Evolutionary conservation across 2,797 vertebrate species (phyloP), one percentile per base, ranked within the genome.

Genomic region (Microcaecilia unicolor): DNA sequence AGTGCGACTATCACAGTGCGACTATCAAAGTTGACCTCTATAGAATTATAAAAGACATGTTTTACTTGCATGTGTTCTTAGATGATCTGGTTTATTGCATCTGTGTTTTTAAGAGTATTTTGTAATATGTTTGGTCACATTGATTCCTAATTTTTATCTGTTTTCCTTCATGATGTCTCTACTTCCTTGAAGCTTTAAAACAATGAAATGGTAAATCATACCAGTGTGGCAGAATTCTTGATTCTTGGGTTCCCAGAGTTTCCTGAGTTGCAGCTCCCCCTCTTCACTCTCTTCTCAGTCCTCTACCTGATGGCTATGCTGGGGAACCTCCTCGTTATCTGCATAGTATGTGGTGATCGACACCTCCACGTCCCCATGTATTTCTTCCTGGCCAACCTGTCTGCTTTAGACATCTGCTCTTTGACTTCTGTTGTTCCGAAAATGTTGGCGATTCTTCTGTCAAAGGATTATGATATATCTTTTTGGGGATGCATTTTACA

Each of bases 361-460:
- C 6, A 41, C n/a, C 42, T 59, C 28, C 44, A 41, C 21, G 46
- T 49, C 0, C 59, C 56, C 15, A 57, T 58, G 51, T 61, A 59
- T 42, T 61, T 56, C 44, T 66, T 69, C 21, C 55, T 61, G 44
- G 54, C 44, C 1, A 22, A 50, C 0, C 32, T 58, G 22, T 64
- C 62, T 0, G 31, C 42, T 0, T 38, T 55, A 3, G 60, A 70
- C 46, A 63, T 25, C 9, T 58, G 51, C 36, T 66, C 58, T 28
- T 58, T 50, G 0, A 30, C 52, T 8, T 52, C 48, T 18, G 45
- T 70, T 19, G 61, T 44, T 0, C 57, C 45, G 0, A 45, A 14
- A 23, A 59, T 52, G 50, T 50, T 66, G 6, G 45, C 46, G 0
- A 34, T 57, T 36, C 50, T 66, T 36, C 44, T 58, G 9, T 36